These are phyloP conservation scores for Drosophila biarmipes DNA, from an alignment of 1,140 invertebrate genomes.

Conservation along the genomic window DNA sequence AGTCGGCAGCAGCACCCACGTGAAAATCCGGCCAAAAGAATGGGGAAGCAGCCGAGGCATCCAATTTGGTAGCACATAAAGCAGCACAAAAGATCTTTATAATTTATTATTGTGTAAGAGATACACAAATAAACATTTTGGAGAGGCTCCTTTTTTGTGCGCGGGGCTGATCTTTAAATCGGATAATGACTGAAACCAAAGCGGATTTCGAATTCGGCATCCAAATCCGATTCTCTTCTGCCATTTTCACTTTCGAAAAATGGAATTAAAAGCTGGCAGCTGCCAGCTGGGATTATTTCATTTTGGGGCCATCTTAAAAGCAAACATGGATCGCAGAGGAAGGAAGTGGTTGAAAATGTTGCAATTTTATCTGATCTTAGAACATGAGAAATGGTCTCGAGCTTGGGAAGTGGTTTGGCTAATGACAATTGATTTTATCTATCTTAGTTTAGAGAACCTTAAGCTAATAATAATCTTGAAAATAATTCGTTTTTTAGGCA, in stretches of 20 bases:
- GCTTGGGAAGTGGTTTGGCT: conserved; percentile 4
- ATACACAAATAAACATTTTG: conserved; percentile 71
- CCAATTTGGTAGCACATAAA: conserved; percentile 57
- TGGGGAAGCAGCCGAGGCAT: conserved; percentile 61
- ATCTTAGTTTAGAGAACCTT: background rate
- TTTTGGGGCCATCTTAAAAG: conserved; percentile 1
- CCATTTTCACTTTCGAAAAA: conserved; percentile 51
- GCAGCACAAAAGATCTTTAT: conserved; percentile 17
- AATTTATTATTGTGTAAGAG: conserved; percentile 64
- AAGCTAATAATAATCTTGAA: too few species aligned
- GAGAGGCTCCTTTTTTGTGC: conserved; percentile 63
- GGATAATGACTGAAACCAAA: conserved; percentile 47
- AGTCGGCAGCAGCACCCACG: conserved; percentile 29
- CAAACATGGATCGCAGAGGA: conserved; percentile 18
- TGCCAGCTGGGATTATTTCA: conserved; percentile 12
- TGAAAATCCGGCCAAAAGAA: conserved; percentile 39
- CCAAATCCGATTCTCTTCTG: conserved; percentile 32
- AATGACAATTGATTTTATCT: background rate
- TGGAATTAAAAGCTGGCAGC: conserved; percentile 15
- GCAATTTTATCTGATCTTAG: conserved; percentile 21
- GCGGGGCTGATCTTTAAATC: conserved; percentile 52
- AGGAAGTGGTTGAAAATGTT: conserved; percentile 36
- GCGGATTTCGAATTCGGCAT: conserved; percentile 43
- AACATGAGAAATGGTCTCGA: conserved; percentile 6
- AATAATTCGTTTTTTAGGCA: too few species aligned